Conservation (phyloP, 2,888 invertebrate genomes). For the Hemaris fuciformis region DNA sequence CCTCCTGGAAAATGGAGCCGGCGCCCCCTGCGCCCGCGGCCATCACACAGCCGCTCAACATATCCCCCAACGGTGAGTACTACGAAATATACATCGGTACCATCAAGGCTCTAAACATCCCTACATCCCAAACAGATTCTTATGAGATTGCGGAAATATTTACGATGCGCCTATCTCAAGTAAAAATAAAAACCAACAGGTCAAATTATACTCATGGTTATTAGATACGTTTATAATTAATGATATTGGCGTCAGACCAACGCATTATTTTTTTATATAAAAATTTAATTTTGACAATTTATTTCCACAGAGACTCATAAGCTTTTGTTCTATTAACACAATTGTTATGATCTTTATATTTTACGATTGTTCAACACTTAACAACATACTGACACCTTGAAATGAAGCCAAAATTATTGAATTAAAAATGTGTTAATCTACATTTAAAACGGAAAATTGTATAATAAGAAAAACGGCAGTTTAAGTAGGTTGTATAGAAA, state of each 20-base stretch:
- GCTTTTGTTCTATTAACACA: background rate
- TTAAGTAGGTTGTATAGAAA: no score
- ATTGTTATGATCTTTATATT: constrained; percentile 8
- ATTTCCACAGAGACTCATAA: background rate
- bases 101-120: background rate
- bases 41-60: constrained; percentile 76
- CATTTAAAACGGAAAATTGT: background rate
- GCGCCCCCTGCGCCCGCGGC: constrained; percentile 78
- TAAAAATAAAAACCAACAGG: no score
- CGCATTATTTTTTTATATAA: background rate
- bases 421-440: background rate
- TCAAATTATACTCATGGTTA: background rate
- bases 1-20: constrained; percentile 85
- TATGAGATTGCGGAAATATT: background rate
- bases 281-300: background rate
- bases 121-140: background rate
- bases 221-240: background rate
- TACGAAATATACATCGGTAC: background rate
- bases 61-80: constrained; percentile 80
- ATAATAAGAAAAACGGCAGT: no score
- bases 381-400: background rate
- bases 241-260: background rate
- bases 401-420: background rate
- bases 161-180: background rate
- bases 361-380: background rate